Evolutionary conservation across 2,113 vertebrate genomes (phyloP), one percentile per base, ranked within the genome.

Genomic region (Stercorarius parasiticus): DNA sequence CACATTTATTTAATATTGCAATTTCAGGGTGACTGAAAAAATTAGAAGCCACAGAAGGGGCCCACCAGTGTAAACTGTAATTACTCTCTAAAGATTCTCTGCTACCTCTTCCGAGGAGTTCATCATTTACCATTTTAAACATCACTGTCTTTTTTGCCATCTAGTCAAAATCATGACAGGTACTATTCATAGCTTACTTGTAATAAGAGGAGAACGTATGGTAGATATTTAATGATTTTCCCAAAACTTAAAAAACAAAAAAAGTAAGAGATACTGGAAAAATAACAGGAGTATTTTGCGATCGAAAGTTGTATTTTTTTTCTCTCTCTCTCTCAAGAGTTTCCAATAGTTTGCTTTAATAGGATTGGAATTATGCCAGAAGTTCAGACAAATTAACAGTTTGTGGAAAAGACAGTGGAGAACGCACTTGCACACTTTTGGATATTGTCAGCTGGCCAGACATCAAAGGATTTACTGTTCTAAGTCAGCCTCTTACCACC

Each of bases 1-100:
- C 62, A 64, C 65, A 61, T 74, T 93, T 96, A 94, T 91, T 91
- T 96, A 91, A 88, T 86, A 90, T 53, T 82, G 90, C 82, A 88
- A 61, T 94, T 97, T 82, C 74, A 82, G 71, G 58, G 20, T 80
- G 71, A 88, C 90, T 82, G 82, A 82, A 91, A 96, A 88, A 91
- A 91, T 82, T 30, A 76, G 22, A 86, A 88, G 40, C 53, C 58
- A 58, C 70, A 85, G 78, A 94, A 80, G 59, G 29, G 78, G 42
- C 87, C 53, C 45, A 96, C 77, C 74, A 90, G 36, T 58, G 42
- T 90, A 94, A 91, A 85, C 90, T 45, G 19, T 56, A 91, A 38
- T 88, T 82, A 82, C 61, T 88, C 86, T 93, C 82, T 45, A 38
- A 88, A 94, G 85, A 82, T 50, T 76, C 50, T 91, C 61, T 77